Evolutionary conservation across 2,113 vertebrate genomes (phyloP).

Genomic region (Callaeas wilsoni): DNA sequence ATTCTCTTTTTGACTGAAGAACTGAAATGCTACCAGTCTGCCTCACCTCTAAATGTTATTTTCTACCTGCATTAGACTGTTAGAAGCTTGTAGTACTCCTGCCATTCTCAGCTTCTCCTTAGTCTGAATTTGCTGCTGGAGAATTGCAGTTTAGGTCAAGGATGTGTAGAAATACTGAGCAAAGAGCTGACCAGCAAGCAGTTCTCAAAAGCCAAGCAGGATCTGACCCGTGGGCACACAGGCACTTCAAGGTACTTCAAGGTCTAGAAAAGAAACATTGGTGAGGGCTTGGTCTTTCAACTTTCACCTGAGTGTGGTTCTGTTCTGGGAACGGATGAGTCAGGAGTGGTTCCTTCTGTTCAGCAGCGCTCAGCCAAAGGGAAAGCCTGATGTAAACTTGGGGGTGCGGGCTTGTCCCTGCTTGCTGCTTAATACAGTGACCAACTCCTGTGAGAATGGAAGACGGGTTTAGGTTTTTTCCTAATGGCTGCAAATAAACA

Average conservation of each 20-base stretch:
- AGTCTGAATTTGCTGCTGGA: not conserved
- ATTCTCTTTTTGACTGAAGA: not conserved
- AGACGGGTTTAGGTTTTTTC: fast-evolving
- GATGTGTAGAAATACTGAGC: not conserved
- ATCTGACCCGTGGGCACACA: not conserved
- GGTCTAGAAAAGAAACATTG: not conserved
- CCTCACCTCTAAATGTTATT: not conserved
- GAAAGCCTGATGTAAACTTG: not conserved
- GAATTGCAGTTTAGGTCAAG: not conserved
- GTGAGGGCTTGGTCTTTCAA: not conserved
- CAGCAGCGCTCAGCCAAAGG: not conserved
- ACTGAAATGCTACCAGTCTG: not conserved
- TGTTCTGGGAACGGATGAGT: not conserved
- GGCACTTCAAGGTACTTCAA: not conserved
- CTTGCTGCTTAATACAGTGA: not conserved
- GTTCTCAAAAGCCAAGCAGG: not conserved
- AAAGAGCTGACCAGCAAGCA: not conserved
- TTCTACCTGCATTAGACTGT: not conserved
- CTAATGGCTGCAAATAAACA: not conserved
- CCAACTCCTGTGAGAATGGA: not conserved
- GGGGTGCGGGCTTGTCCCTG: not conserved
- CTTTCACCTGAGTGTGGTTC: not conserved
- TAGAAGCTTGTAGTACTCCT: not conserved
- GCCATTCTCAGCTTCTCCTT: not conserved
- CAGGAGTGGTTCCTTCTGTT: not conserved